Base-by-base conservation (phyloP, 2,797 vertebrate species). In the Vireo griseus region DNA sequence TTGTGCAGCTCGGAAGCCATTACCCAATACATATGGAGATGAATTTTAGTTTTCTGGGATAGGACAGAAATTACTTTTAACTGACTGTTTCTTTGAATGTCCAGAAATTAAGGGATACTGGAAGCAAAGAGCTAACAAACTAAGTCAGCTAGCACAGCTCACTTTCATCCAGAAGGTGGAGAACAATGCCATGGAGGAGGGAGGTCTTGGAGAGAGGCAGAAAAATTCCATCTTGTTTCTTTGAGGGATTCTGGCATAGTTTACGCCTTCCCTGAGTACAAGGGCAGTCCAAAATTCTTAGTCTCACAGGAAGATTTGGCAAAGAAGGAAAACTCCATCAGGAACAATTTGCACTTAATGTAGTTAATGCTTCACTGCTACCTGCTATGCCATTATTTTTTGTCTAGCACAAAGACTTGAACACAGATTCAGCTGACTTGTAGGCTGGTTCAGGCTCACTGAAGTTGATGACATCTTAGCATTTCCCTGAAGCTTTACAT, bases 71-170 rank as follows among this genome's bases (percentile, higher is more conserved):
- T 19, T 0, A 22, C 33, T 84, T 78, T 63, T 16, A 75, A 51
- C 13, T 10, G 17, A 35, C 11, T 29, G 7, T 69, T 89, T 63
- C 25, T 74, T 31, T 75, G 26, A 71, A 52, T 67, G 68, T 35
- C 47, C 19, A 75, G 42, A 75, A 78, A 52, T 57, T 48, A 45
- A 72, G 48, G 35, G 62, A 63, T 50, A 21, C 26, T 57, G 59
- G 35, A 86, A 45, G 24, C 7, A 59, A 84, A 74, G n/a, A 54
- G 4, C 13, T 80, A 26, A n/a, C 13, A 42, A 39, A 26, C 31
- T 42, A 51, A 52, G n/a, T 45, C 4, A 61, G n/a, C 17, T 51
- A 47, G 33, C 0, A 0, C 67, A 63, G 18, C 6, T 29, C 1
- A 1, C n/a, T 62, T 86, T 76, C 54, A 28, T 73, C 29, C 24